phyloP scores from a whole-genome alignment of 2,888 invertebrate genomes.

The Anoncus sp. region DNA sequence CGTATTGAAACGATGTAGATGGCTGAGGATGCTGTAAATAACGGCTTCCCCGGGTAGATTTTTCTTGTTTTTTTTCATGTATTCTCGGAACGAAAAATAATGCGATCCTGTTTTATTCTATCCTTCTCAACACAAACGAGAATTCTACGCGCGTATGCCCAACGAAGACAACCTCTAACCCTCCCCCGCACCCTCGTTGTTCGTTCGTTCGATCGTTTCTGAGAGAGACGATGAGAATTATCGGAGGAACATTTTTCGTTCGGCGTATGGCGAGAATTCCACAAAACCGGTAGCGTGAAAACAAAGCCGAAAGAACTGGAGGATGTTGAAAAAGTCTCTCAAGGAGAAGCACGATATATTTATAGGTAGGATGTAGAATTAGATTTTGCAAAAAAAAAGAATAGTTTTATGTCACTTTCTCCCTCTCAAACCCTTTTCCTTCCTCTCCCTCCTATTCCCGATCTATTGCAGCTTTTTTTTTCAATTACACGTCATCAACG shows the following conservation, averaged over 20 bases:
- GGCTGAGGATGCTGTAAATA: constrained; percentile 72
- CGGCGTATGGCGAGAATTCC: constrained; percentile 5
- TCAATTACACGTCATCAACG: neutral
- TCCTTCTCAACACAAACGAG: constrained; percentile 4
- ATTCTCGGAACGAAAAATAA: constrained; percentile 30
- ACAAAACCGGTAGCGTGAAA: constrained; percentile 29
- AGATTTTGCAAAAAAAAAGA: neutral
- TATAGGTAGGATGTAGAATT: neutral
- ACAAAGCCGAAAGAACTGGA: neutral
- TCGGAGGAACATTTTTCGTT: constrained; percentile 4
- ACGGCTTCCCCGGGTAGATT: constrained; percentile 70
- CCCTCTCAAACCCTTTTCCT: constrained; percentile 47
- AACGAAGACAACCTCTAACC: constrained; percentile 19
- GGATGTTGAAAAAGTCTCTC: neutral
- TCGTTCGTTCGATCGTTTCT: constrained; percentile 7
- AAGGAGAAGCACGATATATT: neutral
- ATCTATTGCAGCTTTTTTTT: too few relatives aligned
- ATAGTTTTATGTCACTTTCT: constrained; percentile 7
- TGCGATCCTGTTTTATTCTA: constrained; percentile 9
- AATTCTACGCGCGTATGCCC: neutral
- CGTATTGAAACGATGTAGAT: constrained; percentile 35
- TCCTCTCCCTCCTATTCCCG: constrained; percentile 25
- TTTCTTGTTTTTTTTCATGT: constrained; percentile 56
- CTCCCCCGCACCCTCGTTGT: neutral
- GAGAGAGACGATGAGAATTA: constrained; percentile 17